A percentile compares a stretch with the other conserved stretches of the same genome.
Conservation (phyloP, 1,140 invertebrate species). For the Phenacoccus solenopsis region DNA sequence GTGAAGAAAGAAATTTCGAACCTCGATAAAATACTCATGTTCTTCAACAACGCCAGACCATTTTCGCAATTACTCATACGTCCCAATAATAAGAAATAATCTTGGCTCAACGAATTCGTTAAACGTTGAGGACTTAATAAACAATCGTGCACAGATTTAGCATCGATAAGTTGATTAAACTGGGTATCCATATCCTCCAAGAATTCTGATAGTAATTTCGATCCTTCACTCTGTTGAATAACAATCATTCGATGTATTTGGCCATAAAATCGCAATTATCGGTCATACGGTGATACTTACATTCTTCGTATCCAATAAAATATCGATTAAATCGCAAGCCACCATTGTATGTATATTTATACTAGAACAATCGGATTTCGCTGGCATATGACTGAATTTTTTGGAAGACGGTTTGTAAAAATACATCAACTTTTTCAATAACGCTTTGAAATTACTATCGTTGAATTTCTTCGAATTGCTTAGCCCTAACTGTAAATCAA, state of each 20-base stretch:
- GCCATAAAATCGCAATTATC: neutral
- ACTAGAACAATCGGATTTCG: constrained; percentile 48
- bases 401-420: constrained; percentile 81
- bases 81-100: constrained; percentile 88
- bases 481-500: constrained; percentile 20
- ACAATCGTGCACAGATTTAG: constrained; percentile 68
- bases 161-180: constrained; percentile 54
- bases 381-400: constrained; percentile 45
- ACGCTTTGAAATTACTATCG: constrained; percentile 61
- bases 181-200: constrained; percentile 66
- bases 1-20: constrained; percentile 34
- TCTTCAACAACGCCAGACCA: constrained; percentile 60
- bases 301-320: constrained; percentile 41
- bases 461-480: constrained; percentile 37
- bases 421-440: constrained; percentile 65
- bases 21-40: constrained; percentile 61
- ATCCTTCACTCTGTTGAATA: constrained; percentile 11
- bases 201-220: constrained; percentile 41
- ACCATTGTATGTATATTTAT: constrained; percentile 47
- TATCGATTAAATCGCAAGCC: constrained; percentile 65
- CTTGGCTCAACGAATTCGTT: constrained; percentile 74
- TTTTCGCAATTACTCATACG: constrained; percentile 60
- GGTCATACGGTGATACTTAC: constrained; percentile 19
- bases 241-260: neutral
- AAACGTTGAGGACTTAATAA: constrained; percentile 79